These are phyloP conservation scores for Probosciger aterrimus DNA, from an alignment of 2,113 vertebrate species.

Conservation along the genomic window DNA sequence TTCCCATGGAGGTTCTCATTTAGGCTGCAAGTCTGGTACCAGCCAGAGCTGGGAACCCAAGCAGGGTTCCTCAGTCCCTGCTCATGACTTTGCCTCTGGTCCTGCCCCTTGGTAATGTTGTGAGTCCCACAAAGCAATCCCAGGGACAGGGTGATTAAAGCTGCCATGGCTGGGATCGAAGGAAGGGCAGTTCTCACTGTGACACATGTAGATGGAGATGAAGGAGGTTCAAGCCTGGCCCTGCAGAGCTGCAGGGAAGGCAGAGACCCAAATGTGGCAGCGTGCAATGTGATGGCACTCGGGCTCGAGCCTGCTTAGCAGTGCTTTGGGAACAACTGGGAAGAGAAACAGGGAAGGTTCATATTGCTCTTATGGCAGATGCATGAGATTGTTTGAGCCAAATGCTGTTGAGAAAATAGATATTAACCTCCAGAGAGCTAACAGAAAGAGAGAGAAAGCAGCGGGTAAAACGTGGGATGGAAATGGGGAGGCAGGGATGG, in stretches of 20 bases:
- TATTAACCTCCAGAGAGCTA: background rate
- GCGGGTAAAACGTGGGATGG: background rate
- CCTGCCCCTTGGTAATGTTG: background rate
- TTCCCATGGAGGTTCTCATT: background rate
- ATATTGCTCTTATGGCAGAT: background rate
- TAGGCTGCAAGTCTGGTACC: background rate
- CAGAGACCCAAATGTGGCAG: background rate
- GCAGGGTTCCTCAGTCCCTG: background rate
- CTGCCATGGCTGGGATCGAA: background rate
- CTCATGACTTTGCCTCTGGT: background rate
- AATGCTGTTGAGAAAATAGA: slow-evolving; percentile 5
- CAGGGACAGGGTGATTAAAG: background rate
- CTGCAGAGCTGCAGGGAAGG: background rate
- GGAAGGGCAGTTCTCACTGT: background rate
- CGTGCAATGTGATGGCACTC: background rate
- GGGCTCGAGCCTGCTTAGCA: background rate
- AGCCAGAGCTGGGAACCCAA: background rate
- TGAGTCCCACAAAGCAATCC: background rate
- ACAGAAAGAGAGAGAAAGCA: background rate
- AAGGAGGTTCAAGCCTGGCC: background rate
- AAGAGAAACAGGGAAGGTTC: background rate
- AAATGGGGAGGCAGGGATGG: background rate
- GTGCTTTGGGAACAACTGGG: background rate
- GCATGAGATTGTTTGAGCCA: background rate
- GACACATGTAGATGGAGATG: background rate